A percentile compares a stretch with the other conserved stretches of the same genome.
These are phyloP conservation scores for Pentamera pediparva DNA, from an alignment of 53 echinoderm and acorn worm species.

Conservation along the genomic window DNA sequence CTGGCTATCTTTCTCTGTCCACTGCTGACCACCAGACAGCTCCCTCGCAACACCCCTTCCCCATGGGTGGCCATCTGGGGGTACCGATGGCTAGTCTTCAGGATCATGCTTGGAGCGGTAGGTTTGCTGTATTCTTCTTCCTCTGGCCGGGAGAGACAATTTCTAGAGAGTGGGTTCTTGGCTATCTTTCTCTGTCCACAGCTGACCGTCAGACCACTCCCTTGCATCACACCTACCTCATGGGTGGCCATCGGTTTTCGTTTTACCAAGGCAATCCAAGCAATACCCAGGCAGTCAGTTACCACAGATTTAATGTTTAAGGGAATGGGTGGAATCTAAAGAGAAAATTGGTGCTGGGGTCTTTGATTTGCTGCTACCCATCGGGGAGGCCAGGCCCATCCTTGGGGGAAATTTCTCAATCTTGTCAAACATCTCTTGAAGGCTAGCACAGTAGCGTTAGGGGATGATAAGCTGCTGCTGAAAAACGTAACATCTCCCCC, in stretches of 20 bases:
- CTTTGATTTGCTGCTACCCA: too few species aligned
- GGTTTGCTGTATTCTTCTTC: slow-evolving; percentile 1
- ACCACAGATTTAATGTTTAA: too few species aligned
- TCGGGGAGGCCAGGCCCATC: too few species aligned
- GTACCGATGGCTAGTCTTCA: slow-evolving; percentile 88
- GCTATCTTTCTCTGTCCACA: slow-evolving; percentile 79
- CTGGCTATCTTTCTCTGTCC: slow-evolving; percentile 96
- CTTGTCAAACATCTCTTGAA: too few species aligned
- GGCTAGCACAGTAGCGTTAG: too few species aligned
- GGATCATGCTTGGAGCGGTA: slow-evolving; percentile 99
- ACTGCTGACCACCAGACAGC: slow-evolving; percentile 53
- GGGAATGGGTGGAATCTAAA: too few species aligned
- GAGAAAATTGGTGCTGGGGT: too few species aligned
- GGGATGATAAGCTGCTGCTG: too few species aligned
- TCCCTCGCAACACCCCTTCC: slow-evolving; percentile 76
- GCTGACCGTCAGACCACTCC: slow-evolving; percentile 60
- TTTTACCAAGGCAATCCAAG: too few species aligned
- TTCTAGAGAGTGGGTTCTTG: neutral
- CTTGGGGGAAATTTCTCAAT: too few species aligned
- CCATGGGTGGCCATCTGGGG: slow-evolving; percentile 93
- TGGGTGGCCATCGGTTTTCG: slow-evolving; percentile 61
- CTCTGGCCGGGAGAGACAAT: neutral
- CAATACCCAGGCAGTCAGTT: too few species aligned
- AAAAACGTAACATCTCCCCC: too few species aligned
- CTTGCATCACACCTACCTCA: slow-evolving; percentile 69